A percentile compares a stretch with the other conserved stretches of the same genome.
These are phyloP conservation scores for Ariopsis seemanni DNA, from an alignment of 2,113 vertebrate genomes.

Conservation along the genomic window DNA sequence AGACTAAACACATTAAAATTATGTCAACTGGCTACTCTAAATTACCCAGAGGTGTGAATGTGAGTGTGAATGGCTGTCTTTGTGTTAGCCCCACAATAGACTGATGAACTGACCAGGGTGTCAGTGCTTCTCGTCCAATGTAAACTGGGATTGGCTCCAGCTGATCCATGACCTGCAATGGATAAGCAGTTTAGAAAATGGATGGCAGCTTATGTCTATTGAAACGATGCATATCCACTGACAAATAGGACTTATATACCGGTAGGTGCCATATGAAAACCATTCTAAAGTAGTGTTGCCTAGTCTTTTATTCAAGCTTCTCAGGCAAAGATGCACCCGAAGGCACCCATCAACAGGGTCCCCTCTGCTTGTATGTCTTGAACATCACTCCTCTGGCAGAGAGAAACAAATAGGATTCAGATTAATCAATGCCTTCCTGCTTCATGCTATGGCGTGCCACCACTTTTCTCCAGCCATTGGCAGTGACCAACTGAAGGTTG, in stretches of 20 bases:
- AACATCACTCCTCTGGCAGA: constrained; percentile 57
- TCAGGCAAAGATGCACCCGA: constrained; percentile 32
- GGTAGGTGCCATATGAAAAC: neutral
- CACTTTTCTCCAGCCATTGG: constrained; percentile 48
- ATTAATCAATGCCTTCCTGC: constrained; percentile 64
- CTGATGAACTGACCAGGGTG: no score
- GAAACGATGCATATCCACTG: neutral
- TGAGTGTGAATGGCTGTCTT: no score
- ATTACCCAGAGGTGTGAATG: no score
- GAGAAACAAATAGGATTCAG: constrained; percentile 68
- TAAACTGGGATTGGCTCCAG: no score
- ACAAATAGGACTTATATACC: neutral
- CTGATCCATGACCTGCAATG: no score
- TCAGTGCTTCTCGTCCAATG: no score
- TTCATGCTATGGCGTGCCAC: constrained; percentile 54
- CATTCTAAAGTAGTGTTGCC: neutral
- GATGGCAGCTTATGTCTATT: neutral
- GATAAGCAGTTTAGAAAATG: no score
- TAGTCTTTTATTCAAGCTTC: neutral
- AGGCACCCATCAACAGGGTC: constrained; percentile 62
- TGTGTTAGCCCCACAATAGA: no score
- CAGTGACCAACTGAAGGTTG: constrained; percentile 62
- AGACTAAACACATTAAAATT: no score
- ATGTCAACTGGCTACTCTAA: no score
- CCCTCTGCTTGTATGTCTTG: constrained; percentile 52